Evolutionary conservation across 1,140 invertebrate species (phyloP).

Genomic region (Polyergus mexicanus): DNA sequence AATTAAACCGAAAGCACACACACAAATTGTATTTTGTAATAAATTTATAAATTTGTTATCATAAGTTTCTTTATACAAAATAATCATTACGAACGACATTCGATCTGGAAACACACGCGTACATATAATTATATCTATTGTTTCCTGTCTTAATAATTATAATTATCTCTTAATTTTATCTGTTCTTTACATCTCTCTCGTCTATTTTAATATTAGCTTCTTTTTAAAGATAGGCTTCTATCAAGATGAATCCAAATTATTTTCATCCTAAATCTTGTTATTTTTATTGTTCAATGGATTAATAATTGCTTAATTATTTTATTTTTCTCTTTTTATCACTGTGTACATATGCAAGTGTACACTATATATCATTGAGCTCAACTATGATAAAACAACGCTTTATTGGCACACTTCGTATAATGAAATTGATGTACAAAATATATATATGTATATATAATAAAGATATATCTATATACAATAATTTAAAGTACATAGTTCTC

Average conservation of each 20-base stretch:
- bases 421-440: constrained; percentile 62
- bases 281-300: constrained; percentile 75
- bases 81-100: constrained; percentile 28
- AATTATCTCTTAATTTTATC: constrained; percentile 71
- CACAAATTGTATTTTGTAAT: neutral
- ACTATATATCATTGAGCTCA: constrained; percentile 65
- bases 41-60: neutral
- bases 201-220: constrained; percentile 83
- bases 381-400: constrained; percentile 56
- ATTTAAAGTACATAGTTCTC: constrained; percentile 54
- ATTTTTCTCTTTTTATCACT: constrained; percentile 78
- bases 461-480: constrained; percentile 52
- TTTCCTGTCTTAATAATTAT: constrained; percentile 6
- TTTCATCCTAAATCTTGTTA: constrained; percentile 30
- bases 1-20: constrained; percentile 25
- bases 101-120: neutral
- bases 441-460: constrained; percentile 56
- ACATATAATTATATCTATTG: constrained; percentile 27
- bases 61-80: constrained; percentile 43
- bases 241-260: constrained; percentile 60
- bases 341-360: constrained; percentile 75
- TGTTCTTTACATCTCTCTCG: constrained; percentile 68
- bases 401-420: constrained; percentile 68
- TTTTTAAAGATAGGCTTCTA: constrained; percentile 33
- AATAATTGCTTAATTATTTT: constrained; percentile 3